These are phyloP conservation scores for Antigone vipio DNA, from an alignment of 2,113 vertebrate genomes.

Conservation along the genomic window DNA sequence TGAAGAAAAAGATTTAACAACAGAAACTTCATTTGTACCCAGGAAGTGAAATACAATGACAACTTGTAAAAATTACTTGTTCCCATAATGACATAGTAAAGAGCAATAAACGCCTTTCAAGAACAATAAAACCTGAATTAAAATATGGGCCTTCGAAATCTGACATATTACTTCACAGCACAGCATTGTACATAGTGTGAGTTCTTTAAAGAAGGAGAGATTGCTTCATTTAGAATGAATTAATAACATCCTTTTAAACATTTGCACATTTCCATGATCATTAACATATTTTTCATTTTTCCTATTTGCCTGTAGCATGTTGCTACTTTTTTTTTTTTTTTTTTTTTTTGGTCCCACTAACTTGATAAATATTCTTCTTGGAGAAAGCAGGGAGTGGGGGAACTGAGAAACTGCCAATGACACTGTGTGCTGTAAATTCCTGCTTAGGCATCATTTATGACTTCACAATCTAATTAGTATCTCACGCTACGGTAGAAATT, in stretches of 20 bases:
- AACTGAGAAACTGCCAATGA: slow-evolving; percentile 53
- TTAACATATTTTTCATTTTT: slow-evolving; percentile 31
- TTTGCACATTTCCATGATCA: not conserved
- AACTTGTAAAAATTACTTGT: slow-evolving; percentile 27
- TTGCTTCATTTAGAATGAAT: slow-evolving; percentile 15
- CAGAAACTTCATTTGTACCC: slow-evolving; percentile 6
- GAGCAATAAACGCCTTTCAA: slow-evolving; percentile 3
- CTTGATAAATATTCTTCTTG: slow-evolving; percentile 31
- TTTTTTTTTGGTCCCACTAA: not conserved
- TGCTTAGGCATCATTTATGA: slow-evolving; percentile 69
- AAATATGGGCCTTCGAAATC: slow-evolving; percentile 14
- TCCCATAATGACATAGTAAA: slow-evolving; percentile 34
- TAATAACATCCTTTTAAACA: slow-evolving; percentile 21
- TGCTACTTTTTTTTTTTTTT: not conserved
- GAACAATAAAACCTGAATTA: slow-evolving; percentile 43
- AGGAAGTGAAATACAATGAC: not conserved
- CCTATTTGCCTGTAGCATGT: not conserved
- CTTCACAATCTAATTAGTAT: slow-evolving; percentile 74
- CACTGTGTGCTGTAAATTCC: slow-evolving; percentile 33
- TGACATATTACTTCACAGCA: slow-evolving; percentile 1
- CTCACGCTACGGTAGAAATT: slow-evolving; percentile 59
- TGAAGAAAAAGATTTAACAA: not conserved
- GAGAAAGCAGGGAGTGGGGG: not conserved
- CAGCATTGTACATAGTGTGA: not conserved
- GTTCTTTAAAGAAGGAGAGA: slow-evolving; percentile 1